These are phyloP conservation scores for Cantharis lateralis DNA, from an alignment of 2,888 invertebrate genomes.

Conservation along the genomic window DNA sequence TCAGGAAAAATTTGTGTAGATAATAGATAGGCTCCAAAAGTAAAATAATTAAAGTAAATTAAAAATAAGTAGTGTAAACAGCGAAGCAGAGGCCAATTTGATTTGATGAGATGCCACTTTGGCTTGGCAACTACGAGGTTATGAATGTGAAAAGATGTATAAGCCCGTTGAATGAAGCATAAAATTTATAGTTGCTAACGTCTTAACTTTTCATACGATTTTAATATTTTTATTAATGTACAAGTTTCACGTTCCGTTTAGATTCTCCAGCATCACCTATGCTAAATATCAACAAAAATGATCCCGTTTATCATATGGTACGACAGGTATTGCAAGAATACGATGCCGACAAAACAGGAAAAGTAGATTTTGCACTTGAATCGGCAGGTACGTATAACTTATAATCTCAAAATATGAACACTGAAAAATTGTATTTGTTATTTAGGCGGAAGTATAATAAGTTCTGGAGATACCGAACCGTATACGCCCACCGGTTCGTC, in stretches of 20 bases:
- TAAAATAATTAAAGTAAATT: too few relatives aligned
- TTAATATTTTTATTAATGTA: background rate
- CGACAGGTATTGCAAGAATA: slow-evolving; percentile 42
- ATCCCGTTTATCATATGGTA: slow-evolving; percentile 24
- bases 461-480: background rate
- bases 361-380: slow-evolving; percentile 51
- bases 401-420: background rate
- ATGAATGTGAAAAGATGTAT: too few relatives aligned
- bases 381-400: slow-evolving; percentile 43
- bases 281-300: background rate
- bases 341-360: slow-evolving; percentile 49
- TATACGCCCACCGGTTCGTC: background rate
- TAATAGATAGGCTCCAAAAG: too few relatives aligned
- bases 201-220: background rate
- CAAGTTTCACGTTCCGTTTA: background rate
- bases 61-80: too few relatives aligned
- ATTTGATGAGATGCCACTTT: too few relatives aligned
- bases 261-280: background rate
- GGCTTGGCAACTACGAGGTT: too few relatives aligned
- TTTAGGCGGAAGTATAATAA: background rate
- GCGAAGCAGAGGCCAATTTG: too few relatives aligned
- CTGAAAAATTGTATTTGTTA: background rate
- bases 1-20: too few relatives aligned
- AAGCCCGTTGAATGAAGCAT: too few relatives aligned
- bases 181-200: too few relatives aligned